phyloP scores from a whole-genome alignment of 2,888 invertebrate species.

The Melanchra persicariae region DNA sequence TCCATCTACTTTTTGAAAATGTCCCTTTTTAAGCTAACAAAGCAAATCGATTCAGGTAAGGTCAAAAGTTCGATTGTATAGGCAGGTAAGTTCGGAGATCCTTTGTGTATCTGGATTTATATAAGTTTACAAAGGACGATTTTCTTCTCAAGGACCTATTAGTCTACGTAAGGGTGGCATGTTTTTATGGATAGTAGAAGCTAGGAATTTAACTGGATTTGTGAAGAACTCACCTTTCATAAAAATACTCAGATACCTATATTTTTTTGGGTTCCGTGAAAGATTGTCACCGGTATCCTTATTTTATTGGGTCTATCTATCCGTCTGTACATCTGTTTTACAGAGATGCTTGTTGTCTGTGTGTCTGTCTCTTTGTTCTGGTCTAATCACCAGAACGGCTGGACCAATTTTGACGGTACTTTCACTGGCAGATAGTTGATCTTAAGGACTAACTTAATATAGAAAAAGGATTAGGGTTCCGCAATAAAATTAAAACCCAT shows the following conservation, averaged over 20 bases:
- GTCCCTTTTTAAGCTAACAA: not conserved
- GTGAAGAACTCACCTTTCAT: not conserved
- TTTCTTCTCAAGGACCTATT: conserved; percentile 1
- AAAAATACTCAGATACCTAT: not conserved
- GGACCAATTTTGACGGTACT: too few relatives aligned
- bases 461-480: too few relatives aligned
- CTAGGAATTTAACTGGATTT: not conserved
- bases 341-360: too few relatives aligned
- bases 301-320: too few relatives aligned
- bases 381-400: too few relatives aligned
- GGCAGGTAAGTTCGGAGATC: not conserved
- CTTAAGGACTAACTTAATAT: too few relatives aligned
- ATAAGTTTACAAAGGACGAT: not conserved
- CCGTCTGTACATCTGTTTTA: too few relatives aligned
- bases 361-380: too few relatives aligned
- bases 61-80: not conserved
- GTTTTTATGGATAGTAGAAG: not conserved
- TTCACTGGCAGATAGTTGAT: too few relatives aligned
- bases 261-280: not conserved
- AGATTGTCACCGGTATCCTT: not conserved
- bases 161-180: not conserved
- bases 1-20: not conserved
- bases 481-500: too few relatives aligned
- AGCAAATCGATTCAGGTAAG: not conserved
- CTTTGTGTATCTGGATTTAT: not conserved